A percentile compares a stretch with the other conserved stretches of the same genome.
Conservation (phyloP, 2,888 invertebrate genomes). For the Quadriops clusia region DNA sequence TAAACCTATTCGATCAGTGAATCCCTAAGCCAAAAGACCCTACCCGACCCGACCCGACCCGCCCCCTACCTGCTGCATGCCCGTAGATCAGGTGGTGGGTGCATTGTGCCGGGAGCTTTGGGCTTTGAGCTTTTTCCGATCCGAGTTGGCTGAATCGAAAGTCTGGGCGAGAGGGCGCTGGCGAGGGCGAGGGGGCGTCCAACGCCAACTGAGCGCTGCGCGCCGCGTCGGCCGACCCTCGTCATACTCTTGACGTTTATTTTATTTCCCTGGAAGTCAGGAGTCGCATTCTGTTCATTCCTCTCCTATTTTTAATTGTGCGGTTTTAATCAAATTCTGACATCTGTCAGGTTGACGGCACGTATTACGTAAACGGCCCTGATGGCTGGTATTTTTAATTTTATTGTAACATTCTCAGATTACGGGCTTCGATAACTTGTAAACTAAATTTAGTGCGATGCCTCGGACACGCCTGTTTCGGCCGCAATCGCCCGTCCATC, state of each 20-base stretch:
- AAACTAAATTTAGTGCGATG: constrained; percentile 29
- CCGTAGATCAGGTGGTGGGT: too few species aligned
- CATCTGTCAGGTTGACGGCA: constrained; percentile 31
- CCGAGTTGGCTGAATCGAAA: too few species aligned
- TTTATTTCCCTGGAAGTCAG: constrained; percentile 24
- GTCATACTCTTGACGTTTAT: constrained; percentile 25
- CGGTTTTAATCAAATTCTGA: constrained; percentile 35
- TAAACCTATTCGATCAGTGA: too few species aligned
- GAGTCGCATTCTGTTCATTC: constrained; percentile 22
- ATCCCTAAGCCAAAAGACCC: too few species aligned
- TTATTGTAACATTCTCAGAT: constrained; percentile 27
- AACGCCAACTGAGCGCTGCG: too few species aligned
- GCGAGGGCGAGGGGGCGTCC: too few species aligned
- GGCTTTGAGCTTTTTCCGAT: too few species aligned
- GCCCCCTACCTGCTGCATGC: too few species aligned
- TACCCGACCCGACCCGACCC: too few species aligned
- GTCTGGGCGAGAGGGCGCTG: too few species aligned
- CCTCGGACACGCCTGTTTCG: constrained; percentile 30
- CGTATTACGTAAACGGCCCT: constrained; percentile 25
- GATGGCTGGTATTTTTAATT: constrained; percentile 21
- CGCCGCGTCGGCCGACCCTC: constrained; percentile 23
- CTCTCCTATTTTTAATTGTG: constrained; percentile 31
- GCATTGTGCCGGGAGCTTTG: too few species aligned
- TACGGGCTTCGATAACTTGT: constrained; percentile 27
- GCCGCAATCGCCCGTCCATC: constrained; percentile 22